Conservation (phyloP, 1,140 invertebrate genomes). For the Euura lappo region DNA sequence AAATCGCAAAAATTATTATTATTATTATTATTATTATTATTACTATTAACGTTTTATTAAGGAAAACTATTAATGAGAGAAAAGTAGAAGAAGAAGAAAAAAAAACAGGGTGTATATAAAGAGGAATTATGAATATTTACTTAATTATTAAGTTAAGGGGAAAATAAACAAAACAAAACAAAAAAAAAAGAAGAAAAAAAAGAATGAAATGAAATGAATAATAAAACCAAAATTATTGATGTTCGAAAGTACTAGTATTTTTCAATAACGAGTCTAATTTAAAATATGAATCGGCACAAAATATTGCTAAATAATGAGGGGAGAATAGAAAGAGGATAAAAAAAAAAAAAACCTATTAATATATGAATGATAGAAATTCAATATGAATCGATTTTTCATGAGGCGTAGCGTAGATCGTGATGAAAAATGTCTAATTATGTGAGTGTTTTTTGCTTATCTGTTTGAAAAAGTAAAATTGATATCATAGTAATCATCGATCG, state of each 20-base stretch:
- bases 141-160: constrained; percentile 51
- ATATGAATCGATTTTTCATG: not conserved
- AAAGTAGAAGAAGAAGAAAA: not conserved
- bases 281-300: not conserved
- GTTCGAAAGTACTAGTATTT: constrained; percentile 24
- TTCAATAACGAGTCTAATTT: constrained; percentile 9
- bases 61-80: constrained; percentile 17
- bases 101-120: constrained; percentile 56
- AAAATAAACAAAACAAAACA: not conserved
- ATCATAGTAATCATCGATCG: not conserved
- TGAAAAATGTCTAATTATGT: no score
- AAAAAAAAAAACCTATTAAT: not conserved
- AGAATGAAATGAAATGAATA: not conserved
- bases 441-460: no score
- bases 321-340: no score
- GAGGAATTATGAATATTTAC: constrained; percentile 56
- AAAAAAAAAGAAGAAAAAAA: constrained; percentile 9
- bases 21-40: not conserved
- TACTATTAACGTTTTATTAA: not conserved
- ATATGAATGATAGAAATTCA: not conserved
- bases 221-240: constrained; percentile 11
- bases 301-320: not conserved
- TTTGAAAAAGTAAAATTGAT: not conserved
- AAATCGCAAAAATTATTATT: constrained; percentile 1
- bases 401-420: not conserved